Evolutionary conservation across 2,888 invertebrate genomes (phyloP).

Genomic region (Cerceris ruficornis): DNA sequence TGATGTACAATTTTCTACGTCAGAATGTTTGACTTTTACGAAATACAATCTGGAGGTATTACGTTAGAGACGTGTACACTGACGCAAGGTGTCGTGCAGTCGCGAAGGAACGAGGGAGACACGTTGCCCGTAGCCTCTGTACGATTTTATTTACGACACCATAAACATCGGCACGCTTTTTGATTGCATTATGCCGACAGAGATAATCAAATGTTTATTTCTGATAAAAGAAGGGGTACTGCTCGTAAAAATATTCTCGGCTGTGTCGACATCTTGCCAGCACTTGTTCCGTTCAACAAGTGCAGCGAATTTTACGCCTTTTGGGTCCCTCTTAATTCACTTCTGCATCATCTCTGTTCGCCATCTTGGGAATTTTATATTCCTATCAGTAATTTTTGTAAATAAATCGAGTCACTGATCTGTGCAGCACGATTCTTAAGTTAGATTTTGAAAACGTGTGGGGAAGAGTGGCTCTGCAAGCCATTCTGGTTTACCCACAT

Average conservation of each 20-base stretch:
- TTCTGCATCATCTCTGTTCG: no score
- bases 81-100: slow-evolving; percentile 2
- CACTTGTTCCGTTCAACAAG: not conserved
- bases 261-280: slow-evolving; percentile 18
- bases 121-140: slow-evolving; percentile 28
- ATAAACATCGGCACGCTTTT: slow-evolving; percentile 66
- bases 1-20: slow-evolving; percentile 17
- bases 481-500: no score
- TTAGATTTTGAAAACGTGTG: no score
- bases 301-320: no score
- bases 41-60: slow-evolving; percentile 21
- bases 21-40: slow-evolving; percentile 26
- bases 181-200: slow-evolving; percentile 65
- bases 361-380: no score
- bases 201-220: slow-evolving; percentile 71
- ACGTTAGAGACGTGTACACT: slow-evolving; percentile 2
- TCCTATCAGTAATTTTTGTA: no score
- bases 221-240: slow-evolving; percentile 70
- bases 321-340: no score
- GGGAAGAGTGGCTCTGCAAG: no score
- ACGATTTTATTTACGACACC: slow-evolving; percentile 71
- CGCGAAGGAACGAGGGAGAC: not conserved
- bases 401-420: no score
- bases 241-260: slow-evolving; percentile 44
- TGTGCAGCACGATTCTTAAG: no score